phyloP scores from a whole-genome alignment of 2,113 vertebrate species.

The Ciconia stormi region DNA sequence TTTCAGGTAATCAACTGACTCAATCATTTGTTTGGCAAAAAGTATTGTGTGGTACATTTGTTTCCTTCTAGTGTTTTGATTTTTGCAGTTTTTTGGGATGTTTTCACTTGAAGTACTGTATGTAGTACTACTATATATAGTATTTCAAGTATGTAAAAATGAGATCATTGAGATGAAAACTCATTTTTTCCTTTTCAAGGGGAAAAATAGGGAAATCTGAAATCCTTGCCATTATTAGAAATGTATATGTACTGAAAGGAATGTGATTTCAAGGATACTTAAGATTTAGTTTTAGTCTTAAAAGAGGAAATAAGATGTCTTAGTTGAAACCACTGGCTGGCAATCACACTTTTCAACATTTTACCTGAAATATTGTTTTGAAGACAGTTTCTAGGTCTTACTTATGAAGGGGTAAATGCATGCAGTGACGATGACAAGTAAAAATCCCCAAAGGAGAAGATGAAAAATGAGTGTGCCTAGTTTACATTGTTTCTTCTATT shows the following conservation, averaged over 20 bases:
- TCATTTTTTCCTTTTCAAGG: neutral
- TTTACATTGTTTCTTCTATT: conserved; percentile 66
- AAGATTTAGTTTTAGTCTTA: conserved; percentile 53
- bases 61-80: neutral
- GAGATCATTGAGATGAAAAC: neutral
- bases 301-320: conserved; percentile 51
- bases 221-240: neutral
- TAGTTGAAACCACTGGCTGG: conserved; percentile 31
- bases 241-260: neutral
- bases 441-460: conserved; percentile 42
- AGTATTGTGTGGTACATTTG: neutral
- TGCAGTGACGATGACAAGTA: conserved; percentile 56
- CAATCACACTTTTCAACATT: neutral
- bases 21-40: neutral
- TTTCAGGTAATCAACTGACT: neutral
- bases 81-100: neutral
- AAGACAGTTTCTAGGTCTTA: conserved; percentile 39
- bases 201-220: neutral
- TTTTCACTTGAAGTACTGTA: neutral
- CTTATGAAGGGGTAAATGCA: conserved; percentile 44
- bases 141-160: neutral
- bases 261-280: conserved; percentile 50
- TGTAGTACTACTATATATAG: neutral
- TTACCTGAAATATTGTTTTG: neutral
- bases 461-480: conserved; percentile 55